Evolutionary conservation across 1,140 invertebrate species (phyloP).

Genomic region (Polyergus mexicanus): DNA sequence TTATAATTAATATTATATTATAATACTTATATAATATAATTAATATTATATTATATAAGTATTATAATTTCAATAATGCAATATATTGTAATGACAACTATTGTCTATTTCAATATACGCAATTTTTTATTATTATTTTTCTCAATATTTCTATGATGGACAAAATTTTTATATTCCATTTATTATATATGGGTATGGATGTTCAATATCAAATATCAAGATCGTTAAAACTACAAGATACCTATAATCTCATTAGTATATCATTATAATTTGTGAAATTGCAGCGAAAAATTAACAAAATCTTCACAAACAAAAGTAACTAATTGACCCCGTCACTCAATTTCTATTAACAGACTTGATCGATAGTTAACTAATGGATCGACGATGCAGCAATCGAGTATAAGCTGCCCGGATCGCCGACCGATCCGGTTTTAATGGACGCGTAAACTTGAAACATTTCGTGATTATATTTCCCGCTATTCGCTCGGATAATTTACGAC

Average conservation of each 20-base stretch:
- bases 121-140: constrained; percentile 1
- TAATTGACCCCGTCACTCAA: neutral
- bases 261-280: neutral
- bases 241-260: neutral
- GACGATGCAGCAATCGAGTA: neutral
- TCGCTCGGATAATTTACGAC: constrained; percentile 51
- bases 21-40: no score
- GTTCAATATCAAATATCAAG: neutral
- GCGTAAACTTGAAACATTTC: constrained; percentile 61
- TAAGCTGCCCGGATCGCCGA: constrained; percentile 46
- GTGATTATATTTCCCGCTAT: constrained; percentile 53
- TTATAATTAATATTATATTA: no score
- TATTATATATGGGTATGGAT: neutral
- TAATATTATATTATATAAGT: no score
- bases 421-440: constrained; percentile 66
- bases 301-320: neutral
- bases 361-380: neutral
- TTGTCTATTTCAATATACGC: neutral
- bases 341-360: constrained; percentile 26
- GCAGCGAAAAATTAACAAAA: neutral
- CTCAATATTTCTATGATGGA: neutral
- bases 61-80: neutral
- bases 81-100: neutral
- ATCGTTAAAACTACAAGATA: neutral
- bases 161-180: neutral